A percentile compares a stretch with the other conserved stretches of the same genome.
phyloP scores from a whole-genome alignment of 2,888 invertebrate species.

The Tanypteryx hageni region DNA sequence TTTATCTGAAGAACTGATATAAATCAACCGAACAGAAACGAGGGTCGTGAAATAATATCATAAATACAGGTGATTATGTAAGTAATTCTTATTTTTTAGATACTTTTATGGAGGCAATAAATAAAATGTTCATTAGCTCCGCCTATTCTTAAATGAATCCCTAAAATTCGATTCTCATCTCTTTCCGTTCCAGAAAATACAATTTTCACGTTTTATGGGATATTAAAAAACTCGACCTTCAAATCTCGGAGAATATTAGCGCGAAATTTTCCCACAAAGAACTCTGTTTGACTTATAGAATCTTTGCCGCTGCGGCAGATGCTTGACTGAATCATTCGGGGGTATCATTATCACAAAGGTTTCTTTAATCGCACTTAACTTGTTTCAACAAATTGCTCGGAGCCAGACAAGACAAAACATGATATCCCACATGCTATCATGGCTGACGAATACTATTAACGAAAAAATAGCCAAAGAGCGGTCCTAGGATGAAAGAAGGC shows the following conservation, averaged over 20 bases:
- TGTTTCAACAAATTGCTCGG: neutral
- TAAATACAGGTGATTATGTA: no score
- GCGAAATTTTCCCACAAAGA: neutral
- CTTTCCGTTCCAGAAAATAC: no score
- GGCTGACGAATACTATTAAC: neutral
- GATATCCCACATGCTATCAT: conserved; percentile 21
- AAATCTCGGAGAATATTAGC: neutral
- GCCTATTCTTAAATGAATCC: no score
- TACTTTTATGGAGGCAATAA: no score
- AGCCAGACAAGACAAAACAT: neutral
- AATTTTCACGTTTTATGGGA: no score
- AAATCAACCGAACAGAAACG: no score
- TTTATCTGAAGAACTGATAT: no score
- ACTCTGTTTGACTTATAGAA: neutral
- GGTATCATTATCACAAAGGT: neutral
- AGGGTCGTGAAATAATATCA: no score
- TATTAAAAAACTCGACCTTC: no score
- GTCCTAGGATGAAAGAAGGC: neutral
- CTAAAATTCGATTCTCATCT: no score
- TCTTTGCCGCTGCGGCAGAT: neutral
- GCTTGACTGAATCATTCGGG: neutral
- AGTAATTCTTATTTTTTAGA: no score
- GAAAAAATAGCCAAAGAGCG: conserved; percentile 15
- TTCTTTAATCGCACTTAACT: neutral
- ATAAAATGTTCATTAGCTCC: no score